Percentiles rank a stretch among this genome's conserved stretches.
phyloP scores from a whole-genome alignment of 2,888 invertebrate genomes.

The Ophraella communa region DNA sequence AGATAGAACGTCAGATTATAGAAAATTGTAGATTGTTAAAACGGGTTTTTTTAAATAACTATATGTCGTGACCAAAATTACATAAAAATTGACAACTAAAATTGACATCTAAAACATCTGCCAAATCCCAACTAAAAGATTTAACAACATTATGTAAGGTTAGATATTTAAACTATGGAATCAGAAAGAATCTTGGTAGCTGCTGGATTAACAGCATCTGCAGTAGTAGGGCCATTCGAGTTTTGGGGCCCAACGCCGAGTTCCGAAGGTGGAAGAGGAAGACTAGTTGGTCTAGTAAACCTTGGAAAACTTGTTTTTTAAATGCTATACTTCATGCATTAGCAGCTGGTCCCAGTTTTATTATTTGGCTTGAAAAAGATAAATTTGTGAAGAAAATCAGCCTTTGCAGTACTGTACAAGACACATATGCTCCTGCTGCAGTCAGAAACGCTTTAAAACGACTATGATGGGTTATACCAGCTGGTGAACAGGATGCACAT shows the following conservation, averaged over 20 bases:
- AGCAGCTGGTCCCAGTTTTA: conserved; percentile 85
- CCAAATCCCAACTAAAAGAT: too few relatives aligned
- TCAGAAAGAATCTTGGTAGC: conserved; percentile 79
- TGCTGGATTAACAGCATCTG: conserved; percentile 79
- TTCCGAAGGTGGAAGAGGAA: conserved; percentile 67
- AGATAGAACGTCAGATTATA: too few relatives aligned
- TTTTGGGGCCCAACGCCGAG: conserved; percentile 79
- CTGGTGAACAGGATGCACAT: conserved; percentile 93
- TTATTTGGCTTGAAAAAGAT: conserved; percentile 80
- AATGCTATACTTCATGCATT: conserved; percentile 91
- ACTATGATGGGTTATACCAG: conserved; percentile 86
- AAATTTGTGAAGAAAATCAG: conserved; percentile 70
- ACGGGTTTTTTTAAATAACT: too few relatives aligned
- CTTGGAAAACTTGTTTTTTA: conserved; percentile 90
- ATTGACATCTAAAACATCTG: too few relatives aligned
- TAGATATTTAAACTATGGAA: conserved; percentile 63
- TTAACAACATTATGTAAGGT: too few relatives aligned
- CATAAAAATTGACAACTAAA: too few relatives aligned
- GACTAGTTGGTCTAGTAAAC: conserved; percentile 86
- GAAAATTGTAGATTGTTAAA: too few relatives aligned
- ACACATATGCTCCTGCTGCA: conserved; percentile 68
- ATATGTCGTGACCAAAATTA: too few relatives aligned
- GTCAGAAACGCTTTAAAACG: conserved; percentile 77
- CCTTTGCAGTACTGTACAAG: conserved; percentile 74
- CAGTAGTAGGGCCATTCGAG: conserved; percentile 83